A percentile compares a stretch with the other conserved stretches of the same genome.
Evolutionary conservation across 2,888 invertebrate genomes (phyloP).

Genomic region (Acleris literana): DNA sequence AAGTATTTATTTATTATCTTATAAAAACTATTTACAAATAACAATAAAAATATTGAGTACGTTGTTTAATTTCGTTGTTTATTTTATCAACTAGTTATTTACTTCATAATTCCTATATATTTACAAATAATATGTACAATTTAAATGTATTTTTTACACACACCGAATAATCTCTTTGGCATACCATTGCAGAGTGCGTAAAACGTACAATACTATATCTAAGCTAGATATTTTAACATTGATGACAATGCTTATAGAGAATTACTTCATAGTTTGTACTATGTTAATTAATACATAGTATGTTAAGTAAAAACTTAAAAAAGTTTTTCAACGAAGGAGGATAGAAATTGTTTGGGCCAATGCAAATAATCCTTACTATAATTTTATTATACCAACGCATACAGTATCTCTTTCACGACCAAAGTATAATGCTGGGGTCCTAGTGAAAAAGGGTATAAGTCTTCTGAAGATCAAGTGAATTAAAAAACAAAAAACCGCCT

Average conservation of each 20-base stretch:
- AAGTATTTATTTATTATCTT: conserved; percentile 34
- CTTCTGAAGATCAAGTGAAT: too few species aligned
- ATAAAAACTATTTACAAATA: conserved; percentile 21
- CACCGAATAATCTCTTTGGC: conserved; percentile 72
- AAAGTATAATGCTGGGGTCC: too few species aligned
- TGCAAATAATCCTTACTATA: too few species aligned
- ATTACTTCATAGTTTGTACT: conserved; percentile 8
- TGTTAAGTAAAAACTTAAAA: too few species aligned
- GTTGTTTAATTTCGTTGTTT: conserved; percentile 53
- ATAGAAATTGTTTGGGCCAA: too few species aligned
- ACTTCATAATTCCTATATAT: conserved; percentile 1
- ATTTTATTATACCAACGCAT: too few species aligned
- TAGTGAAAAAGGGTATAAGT: too few species aligned
- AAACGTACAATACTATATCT: conserved; percentile 40
- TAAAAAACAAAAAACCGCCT: too few species aligned
- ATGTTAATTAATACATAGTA: background rate
- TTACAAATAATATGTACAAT: conserved; percentile 32
- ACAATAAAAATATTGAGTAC: conserved; percentile 40
- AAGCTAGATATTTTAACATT: conserved; percentile 29
- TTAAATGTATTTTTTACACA: conserved; percentile 52
- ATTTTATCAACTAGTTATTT: conserved; percentile 29
- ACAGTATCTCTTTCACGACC: too few species aligned
- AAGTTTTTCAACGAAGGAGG: too few species aligned
- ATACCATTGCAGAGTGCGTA: conserved; percentile 59
- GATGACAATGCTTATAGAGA: conserved; percentile 20